Evolutionary conservation across 2,797 vertebrate genomes (phyloP), one percentile per base, ranked within the genome.

Genomic region (Danio aesculapii): DNA sequence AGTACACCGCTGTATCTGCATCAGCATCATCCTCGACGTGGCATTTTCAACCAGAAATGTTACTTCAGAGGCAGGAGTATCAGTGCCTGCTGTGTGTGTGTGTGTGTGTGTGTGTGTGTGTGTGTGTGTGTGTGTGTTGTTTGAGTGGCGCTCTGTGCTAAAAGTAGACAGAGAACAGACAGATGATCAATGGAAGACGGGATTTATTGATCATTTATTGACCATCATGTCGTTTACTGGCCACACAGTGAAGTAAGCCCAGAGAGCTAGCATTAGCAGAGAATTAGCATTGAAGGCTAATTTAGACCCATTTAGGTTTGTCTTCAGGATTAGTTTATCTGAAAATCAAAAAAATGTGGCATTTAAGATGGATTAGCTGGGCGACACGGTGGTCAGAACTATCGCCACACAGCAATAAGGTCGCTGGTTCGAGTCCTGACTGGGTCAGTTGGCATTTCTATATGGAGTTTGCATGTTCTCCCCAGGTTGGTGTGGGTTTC

Each of bases 101-200:
- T 63, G 8, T 59, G 0, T 47, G n/a, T 30, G 30, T 30, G 30
- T 21, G 61, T 66, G n/a, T 30, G 30, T 30, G 30, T 21, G 61
- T 66, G n/a, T n/a, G n/a, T n/a, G n/a, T 62, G 44, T 75, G 59
- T 52, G 6, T 63, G 8, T 59, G 0, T 47, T 8, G 41, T 43
- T 53, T 46, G 47, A 77, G 19, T 47, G 63, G 8, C 52, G n/a
- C 58, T 30, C 13, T 44, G 19, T 39, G 43, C 52, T 68, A 4
- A 39, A 68, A 83, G 79, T 77, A 83, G 87, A 83, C 86, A 41
- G 83, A 77, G 87, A 88, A 87, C 19, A 41, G 91, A 89, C 89
- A 55, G 88, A 9, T 84, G 86, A 88, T 94, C 92, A 71, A 92
- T 93, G 85, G 85, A 88, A 91, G 90, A 67, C 13, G 84, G 72